These are phyloP conservation scores for Oreortyx pictus DNA, from an alignment of 2,797 vertebrate species.

Conservation along the genomic window DNA sequence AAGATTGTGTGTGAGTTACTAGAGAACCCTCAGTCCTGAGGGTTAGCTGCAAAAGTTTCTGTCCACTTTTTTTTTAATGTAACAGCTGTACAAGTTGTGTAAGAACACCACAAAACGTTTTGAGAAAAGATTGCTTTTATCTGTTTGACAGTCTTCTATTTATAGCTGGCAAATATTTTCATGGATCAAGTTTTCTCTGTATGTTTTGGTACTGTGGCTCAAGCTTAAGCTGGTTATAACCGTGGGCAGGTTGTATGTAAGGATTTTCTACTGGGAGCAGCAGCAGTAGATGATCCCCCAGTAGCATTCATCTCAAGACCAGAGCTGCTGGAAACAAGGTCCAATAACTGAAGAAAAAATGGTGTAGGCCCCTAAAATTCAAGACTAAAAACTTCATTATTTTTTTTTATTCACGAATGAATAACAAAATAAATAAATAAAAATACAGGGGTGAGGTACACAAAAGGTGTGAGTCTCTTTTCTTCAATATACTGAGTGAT, in stretches of 20 bases:
- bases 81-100: not conserved
- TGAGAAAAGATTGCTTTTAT: slow-evolving; percentile 46
- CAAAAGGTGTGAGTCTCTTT: not conserved
- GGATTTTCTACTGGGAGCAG: not conserved
- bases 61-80: not conserved
- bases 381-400: not conserved
- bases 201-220: not conserved
- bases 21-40: slow-evolving; percentile 23
- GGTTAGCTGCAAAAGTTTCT: slow-evolving; percentile 2
- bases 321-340: not conserved
- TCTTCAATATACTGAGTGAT: not conserved
- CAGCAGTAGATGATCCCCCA: not conserved
- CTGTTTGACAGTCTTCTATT: slow-evolving; percentile 43
- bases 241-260: not conserved
- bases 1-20: not conserved
- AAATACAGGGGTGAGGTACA: not conserved
- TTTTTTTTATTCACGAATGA: not conserved
- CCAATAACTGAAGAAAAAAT: not conserved
- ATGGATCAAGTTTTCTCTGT: not conserved
- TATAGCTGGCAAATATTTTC: slow-evolving; percentile 53
- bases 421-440: not conserved
- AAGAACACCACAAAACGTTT: not conserved
- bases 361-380: not conserved
- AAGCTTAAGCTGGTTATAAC: slow-evolving; percentile 2
- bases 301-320: not conserved